These are phyloP conservation scores for Apocrypta bakeri DNA, from an alignment of 1,140 invertebrate species.

Conservation along the genomic window DNA sequence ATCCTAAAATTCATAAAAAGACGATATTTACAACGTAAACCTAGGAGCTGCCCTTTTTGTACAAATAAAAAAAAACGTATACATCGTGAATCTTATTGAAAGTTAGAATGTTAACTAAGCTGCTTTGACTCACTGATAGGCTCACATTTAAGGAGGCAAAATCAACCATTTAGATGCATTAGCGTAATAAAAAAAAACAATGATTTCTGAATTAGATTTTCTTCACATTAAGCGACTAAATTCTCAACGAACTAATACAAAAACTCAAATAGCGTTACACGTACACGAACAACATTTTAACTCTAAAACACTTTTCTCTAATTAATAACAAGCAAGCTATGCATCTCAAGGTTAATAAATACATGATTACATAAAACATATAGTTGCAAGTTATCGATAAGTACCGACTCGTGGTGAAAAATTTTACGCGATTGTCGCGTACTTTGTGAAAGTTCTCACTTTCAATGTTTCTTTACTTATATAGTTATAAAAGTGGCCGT, in stretches of 20 bases:
- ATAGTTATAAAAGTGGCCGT: background rate
- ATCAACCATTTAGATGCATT: slow-evolving; percentile 19
- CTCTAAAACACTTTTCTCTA: background rate
- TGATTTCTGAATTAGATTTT: background rate
- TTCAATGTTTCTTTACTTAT: background rate
- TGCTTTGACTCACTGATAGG: slow-evolving; percentile 11
- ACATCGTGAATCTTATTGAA: slow-evolving; percentile 11
- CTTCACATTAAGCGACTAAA: background rate
- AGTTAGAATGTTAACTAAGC: background rate
- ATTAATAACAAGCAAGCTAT: background rate
- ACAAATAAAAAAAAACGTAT: slow-evolving; percentile 35
- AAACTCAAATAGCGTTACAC: background rate
- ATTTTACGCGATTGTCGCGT: background rate
- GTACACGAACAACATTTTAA: background rate
- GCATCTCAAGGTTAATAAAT: background rate
- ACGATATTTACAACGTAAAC: slow-evolving; percentile 29
- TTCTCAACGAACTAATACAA: background rate
- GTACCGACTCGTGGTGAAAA: background rate
- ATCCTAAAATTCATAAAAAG: slow-evolving; percentile 7
- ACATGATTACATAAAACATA: background rate
- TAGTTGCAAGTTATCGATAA: background rate
- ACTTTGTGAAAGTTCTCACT: background rate
- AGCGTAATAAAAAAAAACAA: background rate
- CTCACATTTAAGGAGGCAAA: background rate
- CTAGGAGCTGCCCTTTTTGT: slow-evolving; percentile 43